Evolutionary conservation across 2,113 vertebrate species (phyloP), one percentile per base, ranked within the genome.

Genomic region (Alligator mississippiensis): DNA sequence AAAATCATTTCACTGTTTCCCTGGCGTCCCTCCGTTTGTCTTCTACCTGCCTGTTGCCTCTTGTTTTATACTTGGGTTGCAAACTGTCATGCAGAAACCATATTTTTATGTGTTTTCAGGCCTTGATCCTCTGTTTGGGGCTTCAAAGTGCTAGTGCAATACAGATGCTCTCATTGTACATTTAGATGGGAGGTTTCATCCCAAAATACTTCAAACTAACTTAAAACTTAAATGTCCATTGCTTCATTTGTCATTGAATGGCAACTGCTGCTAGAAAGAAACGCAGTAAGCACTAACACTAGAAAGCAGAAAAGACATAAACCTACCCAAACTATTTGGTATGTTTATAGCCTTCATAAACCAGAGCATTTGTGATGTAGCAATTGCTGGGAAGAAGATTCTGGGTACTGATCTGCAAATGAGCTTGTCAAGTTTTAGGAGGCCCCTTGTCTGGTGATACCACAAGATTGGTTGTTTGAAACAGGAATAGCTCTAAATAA

Each of bases 391-490:
- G 66, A 38, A 66, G 11, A 38, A 11, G 58, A 15, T 57, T 84
- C 77, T 34, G 47, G 38, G 47, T 13, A 75, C 24, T 54, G 74
- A 28, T 21, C 16, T 80, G 25, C 57, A 24, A n/a, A 18, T 12
- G 34, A 30, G 76, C 19, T 17, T 13, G 5, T 75, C 72, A 11
- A 68, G 25, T n/a, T 19, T 90, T 78, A 74, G 54, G 24, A 61
- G 27, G 59, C 15, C 34, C 24, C 9, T 83, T 57, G 74, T 55
- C 74, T 83, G 74, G 14, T 4, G 11, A 75, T 5, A 78, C 64
- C n/a, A 34, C 59, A 2, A 86, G 60, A 38, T 25, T 47, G 27
- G 82, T 25, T 60, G 54, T 60, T 93, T 0, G 0, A 60, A 38
- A 38, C 15, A 25, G 0, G 8, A 59, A 63, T 74, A 74, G 78